phyloP scores from a whole-genome alignment of 2,888 invertebrate genomes.

The Marronus borbonicus region DNA sequence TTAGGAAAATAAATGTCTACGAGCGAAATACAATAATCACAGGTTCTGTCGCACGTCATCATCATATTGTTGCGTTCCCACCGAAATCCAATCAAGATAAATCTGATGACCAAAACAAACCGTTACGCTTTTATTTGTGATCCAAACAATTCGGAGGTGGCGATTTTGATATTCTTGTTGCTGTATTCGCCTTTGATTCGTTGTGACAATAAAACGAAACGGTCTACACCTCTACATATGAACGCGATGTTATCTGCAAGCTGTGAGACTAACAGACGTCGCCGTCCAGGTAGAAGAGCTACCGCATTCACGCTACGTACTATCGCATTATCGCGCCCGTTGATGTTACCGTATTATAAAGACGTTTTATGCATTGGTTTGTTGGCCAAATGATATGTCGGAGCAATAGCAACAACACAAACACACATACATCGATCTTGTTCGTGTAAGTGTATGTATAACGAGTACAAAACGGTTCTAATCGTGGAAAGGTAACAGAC shows the following conservation, averaged over 20 bases:
- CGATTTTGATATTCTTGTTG: slow-evolving; percentile 28
- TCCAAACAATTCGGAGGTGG: slow-evolving; percentile 24
- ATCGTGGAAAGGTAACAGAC: slow-evolving; percentile 39
- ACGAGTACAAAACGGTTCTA: slow-evolving; percentile 39
- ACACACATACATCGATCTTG: not conserved
- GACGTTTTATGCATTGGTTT: slow-evolving; percentile 41
- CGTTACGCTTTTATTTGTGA: slow-evolving; percentile 30
- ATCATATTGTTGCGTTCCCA: not conserved
- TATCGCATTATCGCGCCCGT: slow-evolving; percentile 3
- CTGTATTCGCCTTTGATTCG: slow-evolving; percentile 21
- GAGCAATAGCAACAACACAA: not conserved
- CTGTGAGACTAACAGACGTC: slow-evolving; percentile 38
- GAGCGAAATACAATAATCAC: too few relatives aligned
- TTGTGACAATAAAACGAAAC: not conserved
- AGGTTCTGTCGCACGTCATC: too few relatives aligned
- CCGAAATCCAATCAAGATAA: slow-evolving; percentile 20
- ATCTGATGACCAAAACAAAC: slow-evolving; percentile 24
- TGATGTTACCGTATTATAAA: slow-evolving; percentile 23
- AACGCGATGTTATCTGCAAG: slow-evolving; percentile 38
- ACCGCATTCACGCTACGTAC: slow-evolving; percentile 25
- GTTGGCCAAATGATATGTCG: slow-evolving; percentile 8
- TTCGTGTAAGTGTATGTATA: not conserved
- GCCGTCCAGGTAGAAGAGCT: slow-evolving; percentile 34
- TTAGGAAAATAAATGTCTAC: too few relatives aligned
- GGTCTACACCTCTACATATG: not conserved